Evolutionary conservation across 2,797 vertebrate species (phyloP).

Genomic region (Acanthiza pusilla): DNA sequence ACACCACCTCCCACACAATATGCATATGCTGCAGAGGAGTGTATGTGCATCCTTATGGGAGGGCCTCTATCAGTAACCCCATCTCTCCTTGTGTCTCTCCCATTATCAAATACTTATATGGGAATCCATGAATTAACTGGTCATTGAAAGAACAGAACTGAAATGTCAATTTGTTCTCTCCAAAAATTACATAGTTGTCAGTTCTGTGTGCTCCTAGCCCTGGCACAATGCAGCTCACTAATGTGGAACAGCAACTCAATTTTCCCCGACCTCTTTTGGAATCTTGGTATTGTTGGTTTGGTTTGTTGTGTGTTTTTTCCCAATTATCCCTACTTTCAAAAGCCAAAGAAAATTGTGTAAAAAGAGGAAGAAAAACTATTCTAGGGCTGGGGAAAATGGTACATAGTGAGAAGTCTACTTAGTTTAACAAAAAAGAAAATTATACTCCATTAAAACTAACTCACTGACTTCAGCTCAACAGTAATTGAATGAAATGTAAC

Average conservation of each 20-base stretch:
- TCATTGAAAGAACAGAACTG: not conserved
- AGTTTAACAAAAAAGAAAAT: not conserved
- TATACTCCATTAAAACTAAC: not conserved
- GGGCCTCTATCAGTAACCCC: not conserved
- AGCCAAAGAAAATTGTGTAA: not conserved
- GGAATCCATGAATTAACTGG: not conserved
- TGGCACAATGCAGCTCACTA: not conserved
- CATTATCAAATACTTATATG: not conserved
- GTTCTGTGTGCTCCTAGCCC: fast-evolving
- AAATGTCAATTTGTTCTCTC: not conserved
- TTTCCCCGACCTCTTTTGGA: not conserved
- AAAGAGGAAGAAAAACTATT: not conserved
- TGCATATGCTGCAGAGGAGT: fast-evolving
- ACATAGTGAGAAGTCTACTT: not conserved
- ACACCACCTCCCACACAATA: not conserved
- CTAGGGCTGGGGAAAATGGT: not conserved
- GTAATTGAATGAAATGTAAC: not conserved
- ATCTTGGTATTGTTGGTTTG: not conserved
- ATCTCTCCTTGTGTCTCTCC: not conserved
- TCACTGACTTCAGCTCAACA: not conserved
- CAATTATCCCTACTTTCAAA: not conserved
- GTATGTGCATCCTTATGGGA: not conserved
- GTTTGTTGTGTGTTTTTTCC: fast-evolving
- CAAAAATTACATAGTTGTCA: not conserved
- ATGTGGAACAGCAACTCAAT: not conserved